Base-by-base conservation (phyloP, 2,797 vertebrate genomes). In the Sebastes flavidus region DNA sequence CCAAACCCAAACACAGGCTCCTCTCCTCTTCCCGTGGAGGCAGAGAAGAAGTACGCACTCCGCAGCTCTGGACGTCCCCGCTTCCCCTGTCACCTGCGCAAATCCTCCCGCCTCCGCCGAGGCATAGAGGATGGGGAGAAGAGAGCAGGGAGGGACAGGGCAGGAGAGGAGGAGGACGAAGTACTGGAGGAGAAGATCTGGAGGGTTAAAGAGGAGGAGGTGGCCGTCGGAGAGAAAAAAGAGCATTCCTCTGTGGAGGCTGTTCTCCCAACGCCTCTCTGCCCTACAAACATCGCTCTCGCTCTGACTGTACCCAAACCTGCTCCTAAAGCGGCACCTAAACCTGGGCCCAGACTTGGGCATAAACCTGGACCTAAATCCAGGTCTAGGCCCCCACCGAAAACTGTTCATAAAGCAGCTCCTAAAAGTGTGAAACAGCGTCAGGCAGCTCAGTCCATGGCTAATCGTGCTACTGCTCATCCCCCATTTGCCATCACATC, bases 41-140 rank as follows among this genome's bases (percentile, higher is more conserved):
- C 96, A 75, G 97, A 98, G 92, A 97, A 97, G 90, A 99, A 99
- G 92, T 98, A 98, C 18, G 97, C 97, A 59, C 95, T 99, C 80
- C 96, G 98, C 83, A 97, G 98, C 93, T 98, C 97, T 20, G 98
- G 98, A 70, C 97, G 98, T 83, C 97, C 98, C 89, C 98, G 98
- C 87, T 98, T 99, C 80, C 96, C 98, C 61, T 98, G 97, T 89
- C 97, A 98, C 83, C 96, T 98, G 88, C 96, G 98, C 89, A 96
- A 96, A 89, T 96, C 96, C 25, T 95, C 95, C 25, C 95, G 96
- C 65, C 91, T 96, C n/a, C 96, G 96, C 25, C 93, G 96, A 65
- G 91, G 89, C 70, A 84, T 93, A 32, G 96, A 96, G 52, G 94
- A 95, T 11, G 92, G 70, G 11, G 93, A 94, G 49, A 94, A 90